Evolutionary conservation across 2,113 vertebrate genomes (phyloP).

Genomic region (Triplophysa tibetana): DNA sequence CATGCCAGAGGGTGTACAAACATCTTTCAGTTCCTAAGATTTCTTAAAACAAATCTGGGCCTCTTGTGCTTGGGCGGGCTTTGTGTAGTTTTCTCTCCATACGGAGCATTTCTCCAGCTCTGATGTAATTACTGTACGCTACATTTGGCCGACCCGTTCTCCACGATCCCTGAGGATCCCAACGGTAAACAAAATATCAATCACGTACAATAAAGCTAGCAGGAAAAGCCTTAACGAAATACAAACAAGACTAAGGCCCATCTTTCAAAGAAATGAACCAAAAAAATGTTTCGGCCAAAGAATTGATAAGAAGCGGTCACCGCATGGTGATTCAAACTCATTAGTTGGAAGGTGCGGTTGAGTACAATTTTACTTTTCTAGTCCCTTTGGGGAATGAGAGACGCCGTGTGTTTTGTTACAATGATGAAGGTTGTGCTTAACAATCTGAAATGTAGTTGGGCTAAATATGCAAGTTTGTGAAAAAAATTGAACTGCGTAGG

Average conservation of each 20-base stretch:
- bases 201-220: conserved; percentile 46
- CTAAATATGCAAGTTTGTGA: background rate
- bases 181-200: conserved; percentile 56
- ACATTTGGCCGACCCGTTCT: conserved; percentile 49
- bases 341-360: background rate
- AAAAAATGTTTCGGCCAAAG: background rate
- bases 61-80: conserved; percentile 5
- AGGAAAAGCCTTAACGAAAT: conserved; percentile 33
- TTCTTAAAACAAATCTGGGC: conserved; percentile 23
- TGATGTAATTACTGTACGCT: conserved; percentile 50
- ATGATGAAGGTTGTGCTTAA: background rate
- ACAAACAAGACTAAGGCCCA: conserved; percentile 22
- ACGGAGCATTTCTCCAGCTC: conserved; percentile 34
- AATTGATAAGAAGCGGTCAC: conserved; percentile 11
- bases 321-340: background rate
- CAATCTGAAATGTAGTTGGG: background rate
- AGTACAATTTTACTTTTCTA: background rate
- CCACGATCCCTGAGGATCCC: conserved; percentile 46
- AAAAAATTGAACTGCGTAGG: too few relatives aligned
- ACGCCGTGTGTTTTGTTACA: background rate
- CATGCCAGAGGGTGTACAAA: background rate
- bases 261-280: conserved; percentile 23
- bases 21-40: background rate
- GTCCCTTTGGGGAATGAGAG: background rate
- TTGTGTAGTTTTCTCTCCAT: conserved; percentile 21